phyloP scores from a whole-genome alignment of 2,113 vertebrate species.

The Cacatua alba region DNA sequence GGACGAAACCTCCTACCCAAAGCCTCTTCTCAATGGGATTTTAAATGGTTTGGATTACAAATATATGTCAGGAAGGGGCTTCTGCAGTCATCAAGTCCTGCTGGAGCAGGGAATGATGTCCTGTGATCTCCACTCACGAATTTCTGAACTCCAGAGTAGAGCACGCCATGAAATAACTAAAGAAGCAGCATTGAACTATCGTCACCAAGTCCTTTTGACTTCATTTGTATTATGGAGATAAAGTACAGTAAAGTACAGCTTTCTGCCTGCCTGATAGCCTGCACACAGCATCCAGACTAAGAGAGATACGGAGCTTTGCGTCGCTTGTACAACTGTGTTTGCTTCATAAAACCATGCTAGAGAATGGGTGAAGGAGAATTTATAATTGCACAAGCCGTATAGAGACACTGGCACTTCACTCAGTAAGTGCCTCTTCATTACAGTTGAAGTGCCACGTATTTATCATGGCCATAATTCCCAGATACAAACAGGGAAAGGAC shows the following conservation, averaged over 20 bases:
- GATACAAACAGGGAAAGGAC: not conserved
- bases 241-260: not conserved
- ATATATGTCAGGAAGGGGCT: not conserved
- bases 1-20: not conserved
- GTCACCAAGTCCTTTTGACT: not conserved
- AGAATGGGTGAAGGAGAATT: not conserved
- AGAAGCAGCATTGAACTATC: not conserved
- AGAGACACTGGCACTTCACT: not conserved
- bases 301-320: not conserved
- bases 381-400: not conserved
- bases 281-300: not conserved
- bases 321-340: not conserved
- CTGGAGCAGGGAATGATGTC: not conserved
- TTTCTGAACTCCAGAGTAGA: not conserved
- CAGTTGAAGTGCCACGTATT: not conserved
- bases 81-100: not conserved
- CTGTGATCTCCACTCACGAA: not conserved
- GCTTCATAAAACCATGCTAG: not conserved
- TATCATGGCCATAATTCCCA: not conserved
- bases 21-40: not conserved
- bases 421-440: not conserved
- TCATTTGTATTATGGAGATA: not conserved
- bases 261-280: not conserved
- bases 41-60: not conserved
- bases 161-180: not conserved